Conservation (phyloP, 2,888 invertebrate species). For the Orchestes rusci region DNA sequence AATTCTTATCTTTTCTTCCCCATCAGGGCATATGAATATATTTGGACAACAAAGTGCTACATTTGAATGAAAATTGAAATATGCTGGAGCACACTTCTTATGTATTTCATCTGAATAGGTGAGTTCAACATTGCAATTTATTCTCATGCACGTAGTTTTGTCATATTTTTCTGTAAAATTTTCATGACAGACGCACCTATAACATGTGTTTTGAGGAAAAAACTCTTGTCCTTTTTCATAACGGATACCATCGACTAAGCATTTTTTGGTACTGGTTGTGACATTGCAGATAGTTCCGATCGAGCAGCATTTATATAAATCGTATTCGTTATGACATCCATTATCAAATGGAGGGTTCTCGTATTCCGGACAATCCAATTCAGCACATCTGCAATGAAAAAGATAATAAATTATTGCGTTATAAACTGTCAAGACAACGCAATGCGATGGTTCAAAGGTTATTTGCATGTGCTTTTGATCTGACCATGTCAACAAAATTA, state of each 20-base stretch:
- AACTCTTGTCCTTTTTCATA: constrained; percentile 17
- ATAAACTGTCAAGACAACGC: no score
- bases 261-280: constrained; percentile 25
- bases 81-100: constrained; percentile 19
- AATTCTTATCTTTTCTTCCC: constrained; percentile 4
- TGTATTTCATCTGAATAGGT: constrained; percentile 5
- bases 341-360: background rate
- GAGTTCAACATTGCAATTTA: constrained; percentile 15
- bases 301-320: constrained; percentile 24
- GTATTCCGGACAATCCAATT: constrained; percentile 28
- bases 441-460: no score
- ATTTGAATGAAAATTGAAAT: constrained; percentile 5
- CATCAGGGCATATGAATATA: constrained; percentile 17
- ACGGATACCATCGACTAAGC: constrained; percentile 44
- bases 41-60: constrained; percentile 17
- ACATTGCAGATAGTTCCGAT: constrained; percentile 14
- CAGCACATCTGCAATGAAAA: no score
- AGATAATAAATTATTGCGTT: no score
- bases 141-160: constrained; percentile 15
- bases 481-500: no score
- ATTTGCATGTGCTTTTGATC: no score
- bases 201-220: constrained; percentile 20
- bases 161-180: constrained; percentile 24
- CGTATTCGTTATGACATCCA: constrained; percentile 18
- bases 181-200: constrained; percentile 26